Percentiles rank a stretch among this genome's conserved stretches.
These are phyloP conservation scores for Plecturocebus donacophilus DNA, from an alignment of 2,113 vertebrate species.

Conservation along the genomic window DNA sequence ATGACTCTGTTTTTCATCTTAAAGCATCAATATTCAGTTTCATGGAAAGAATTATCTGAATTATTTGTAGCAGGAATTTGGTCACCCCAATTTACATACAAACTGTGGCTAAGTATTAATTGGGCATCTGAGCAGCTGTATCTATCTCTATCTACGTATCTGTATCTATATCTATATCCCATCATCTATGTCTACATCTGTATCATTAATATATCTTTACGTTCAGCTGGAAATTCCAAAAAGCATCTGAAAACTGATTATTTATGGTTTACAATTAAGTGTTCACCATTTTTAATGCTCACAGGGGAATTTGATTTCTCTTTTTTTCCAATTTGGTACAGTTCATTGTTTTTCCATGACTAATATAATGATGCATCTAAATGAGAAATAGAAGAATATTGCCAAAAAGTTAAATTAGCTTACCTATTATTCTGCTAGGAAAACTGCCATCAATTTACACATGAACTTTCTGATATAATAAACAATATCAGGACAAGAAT, in stretches of 20 bases:
- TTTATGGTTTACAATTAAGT: constrained; percentile 51
- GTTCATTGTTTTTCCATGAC: constrained; percentile 60
- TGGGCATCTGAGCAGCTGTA: not conserved
- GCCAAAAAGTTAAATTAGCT: constrained; percentile 73
- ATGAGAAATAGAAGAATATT: constrained; percentile 55
- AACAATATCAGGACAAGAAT: constrained; percentile 30
- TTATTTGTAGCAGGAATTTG: not conserved
- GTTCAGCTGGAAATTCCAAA: not conserved
- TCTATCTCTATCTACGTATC: not conserved
- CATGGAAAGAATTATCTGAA: not conserved
- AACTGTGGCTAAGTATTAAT: not conserved
- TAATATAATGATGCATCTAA: constrained; percentile 48
- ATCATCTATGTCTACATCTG: not conserved
- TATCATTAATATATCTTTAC: not conserved
- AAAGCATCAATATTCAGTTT: not conserved
- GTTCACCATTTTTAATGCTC: not conserved
- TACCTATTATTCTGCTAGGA: constrained; percentile 62
- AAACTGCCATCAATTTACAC: constrained; percentile 70
- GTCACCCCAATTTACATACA: not conserved
- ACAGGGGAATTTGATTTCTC: not conserved
- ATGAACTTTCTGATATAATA: constrained; percentile 38
- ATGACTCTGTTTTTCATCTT: not conserved
- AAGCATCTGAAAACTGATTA: not conserved
- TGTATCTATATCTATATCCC: not conserved
- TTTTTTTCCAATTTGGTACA: not conserved